A percentile compares a stretch with the other conserved stretches of the same genome.
phyloP scores from a whole-genome alignment of 2,888 invertebrate species.

The Notodonta dromedarius region DNA sequence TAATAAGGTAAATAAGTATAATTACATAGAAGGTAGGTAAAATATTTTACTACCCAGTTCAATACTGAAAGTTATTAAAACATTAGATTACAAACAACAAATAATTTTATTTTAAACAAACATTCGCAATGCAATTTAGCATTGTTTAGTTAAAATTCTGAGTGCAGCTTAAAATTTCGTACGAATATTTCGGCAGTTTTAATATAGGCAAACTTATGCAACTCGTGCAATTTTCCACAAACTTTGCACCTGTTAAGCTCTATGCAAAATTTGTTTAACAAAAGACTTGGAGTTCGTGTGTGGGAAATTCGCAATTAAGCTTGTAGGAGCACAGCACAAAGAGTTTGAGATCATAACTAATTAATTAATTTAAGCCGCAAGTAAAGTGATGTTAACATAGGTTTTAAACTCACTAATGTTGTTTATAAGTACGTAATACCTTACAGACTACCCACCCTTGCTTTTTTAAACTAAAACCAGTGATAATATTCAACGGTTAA shows the following conservation, averaged over 20 bases:
- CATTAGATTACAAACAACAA: background rate
- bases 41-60: background rate
- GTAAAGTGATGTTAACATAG: too few species aligned
- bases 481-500: too few species aligned
- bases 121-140: background rate
- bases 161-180: slow-evolving; percentile 33
- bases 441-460: too few species aligned
- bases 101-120: background rate
- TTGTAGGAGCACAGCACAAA: too few species aligned
- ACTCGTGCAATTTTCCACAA: slow-evolving; percentile 58
- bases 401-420: too few species aligned
- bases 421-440: too few species aligned
- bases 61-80: background rate
- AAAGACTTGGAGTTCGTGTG: slow-evolving; percentile 49
- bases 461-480: too few species aligned
- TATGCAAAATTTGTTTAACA: slow-evolving; percentile 58
- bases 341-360: too few species aligned
- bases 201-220: slow-evolving; percentile 51
- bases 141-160: slow-evolving; percentile 26
- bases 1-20: too few species aligned
- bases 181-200: slow-evolving; percentile 60
- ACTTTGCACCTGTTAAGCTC: slow-evolving; percentile 57
- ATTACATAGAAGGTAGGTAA: too few species aligned
- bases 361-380: too few species aligned
- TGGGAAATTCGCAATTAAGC: slow-evolving; percentile 31